phyloP scores from a whole-genome alignment of 2,888 invertebrate genomes.

The Bruchidius siliquastri region DNA sequence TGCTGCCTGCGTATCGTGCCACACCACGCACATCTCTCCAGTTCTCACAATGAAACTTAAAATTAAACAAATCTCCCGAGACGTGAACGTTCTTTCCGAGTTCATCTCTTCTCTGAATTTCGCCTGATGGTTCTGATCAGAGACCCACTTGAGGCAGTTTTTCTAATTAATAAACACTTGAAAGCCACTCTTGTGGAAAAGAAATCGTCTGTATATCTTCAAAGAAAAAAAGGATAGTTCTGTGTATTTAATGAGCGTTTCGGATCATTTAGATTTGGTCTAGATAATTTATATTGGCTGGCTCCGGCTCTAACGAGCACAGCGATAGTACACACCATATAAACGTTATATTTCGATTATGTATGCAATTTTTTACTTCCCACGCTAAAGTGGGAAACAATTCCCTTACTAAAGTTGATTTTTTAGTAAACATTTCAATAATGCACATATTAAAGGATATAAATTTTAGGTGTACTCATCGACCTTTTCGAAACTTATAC shows the following conservation, averaged over 20 bases:
- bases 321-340: not conserved
- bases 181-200: constrained; percentile 11
- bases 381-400: not conserved
- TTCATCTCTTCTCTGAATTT: constrained; percentile 7
- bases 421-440: too few relatives aligned
- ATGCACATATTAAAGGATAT: too few relatives aligned
- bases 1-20: not conserved
- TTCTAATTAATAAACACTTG: constrained; percentile 24
- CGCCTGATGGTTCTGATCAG: constrained; percentile 19
- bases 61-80: constrained; percentile 18
- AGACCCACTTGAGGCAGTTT: constrained; percentile 22
- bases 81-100: constrained; percentile 17
- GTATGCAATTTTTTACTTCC: not conserved
- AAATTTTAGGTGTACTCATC: too few relatives aligned
- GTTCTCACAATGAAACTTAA: constrained; percentile 25
- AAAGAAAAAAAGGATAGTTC: constrained; percentile 1
- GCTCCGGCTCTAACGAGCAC: not conserved
- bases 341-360: not conserved
- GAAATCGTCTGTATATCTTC: constrained; percentile 1
- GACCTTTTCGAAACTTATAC: too few relatives aligned
- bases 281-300: not conserved
- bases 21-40: constrained; percentile 18
- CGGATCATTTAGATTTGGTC: not conserved
- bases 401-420: too few relatives aligned
- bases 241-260: not conserved